Percentiles rank a stretch among this genome's conserved stretches.
Evolutionary conservation across 2,797 vertebrate genomes (phyloP).

Genomic region (Huso huso): DNA sequence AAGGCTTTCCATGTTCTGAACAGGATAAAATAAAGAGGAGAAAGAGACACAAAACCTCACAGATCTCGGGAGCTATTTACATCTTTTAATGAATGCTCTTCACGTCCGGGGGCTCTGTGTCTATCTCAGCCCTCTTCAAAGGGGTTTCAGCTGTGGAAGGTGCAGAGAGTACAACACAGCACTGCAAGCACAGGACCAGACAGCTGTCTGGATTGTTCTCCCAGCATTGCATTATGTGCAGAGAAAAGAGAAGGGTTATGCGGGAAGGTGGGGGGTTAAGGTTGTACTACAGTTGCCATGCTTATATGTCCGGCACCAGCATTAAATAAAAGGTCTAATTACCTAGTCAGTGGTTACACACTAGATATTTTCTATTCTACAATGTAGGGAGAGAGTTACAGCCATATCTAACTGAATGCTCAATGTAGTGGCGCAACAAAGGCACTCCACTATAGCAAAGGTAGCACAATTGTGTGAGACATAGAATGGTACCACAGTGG

Average conservation of each 20-base stretch:
- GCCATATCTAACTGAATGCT: too few species aligned
- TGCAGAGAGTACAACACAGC: slow-evolving; percentile 49
- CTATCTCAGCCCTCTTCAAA: slow-evolving; percentile 4
- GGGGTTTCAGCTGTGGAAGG: slow-evolving; percentile 49
- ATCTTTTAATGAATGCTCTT: slow-evolving; percentile 5
- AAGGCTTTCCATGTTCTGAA: neutral
- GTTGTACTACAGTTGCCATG: neutral
- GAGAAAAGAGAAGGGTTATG: slow-evolving; percentile 24
- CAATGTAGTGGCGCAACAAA: too few species aligned
- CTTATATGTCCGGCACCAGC: neutral
- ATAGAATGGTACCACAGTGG: too few species aligned
- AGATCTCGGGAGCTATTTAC: neutral
- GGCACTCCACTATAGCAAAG: too few species aligned
- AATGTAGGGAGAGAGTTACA: neutral
- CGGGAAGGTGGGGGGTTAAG: neutral
- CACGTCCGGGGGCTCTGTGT: neutral
- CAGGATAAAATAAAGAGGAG: neutral
- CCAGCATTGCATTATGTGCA: slow-evolving; percentile 34
- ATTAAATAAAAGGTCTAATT: slow-evolving; percentile 1
- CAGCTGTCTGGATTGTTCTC: slow-evolving; percentile 46
- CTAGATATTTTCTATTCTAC: neutral
- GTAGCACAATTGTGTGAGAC: too few species aligned
- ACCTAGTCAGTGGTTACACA: neutral
- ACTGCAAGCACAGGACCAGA: slow-evolving; percentile 43
- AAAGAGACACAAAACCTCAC: neutral